A percentile compares a stretch with the other conserved stretches of the same genome.
Evolutionary conservation across 1,140 invertebrate species (phyloP).

Genomic region (Drosophila lacteicornis): DNA sequence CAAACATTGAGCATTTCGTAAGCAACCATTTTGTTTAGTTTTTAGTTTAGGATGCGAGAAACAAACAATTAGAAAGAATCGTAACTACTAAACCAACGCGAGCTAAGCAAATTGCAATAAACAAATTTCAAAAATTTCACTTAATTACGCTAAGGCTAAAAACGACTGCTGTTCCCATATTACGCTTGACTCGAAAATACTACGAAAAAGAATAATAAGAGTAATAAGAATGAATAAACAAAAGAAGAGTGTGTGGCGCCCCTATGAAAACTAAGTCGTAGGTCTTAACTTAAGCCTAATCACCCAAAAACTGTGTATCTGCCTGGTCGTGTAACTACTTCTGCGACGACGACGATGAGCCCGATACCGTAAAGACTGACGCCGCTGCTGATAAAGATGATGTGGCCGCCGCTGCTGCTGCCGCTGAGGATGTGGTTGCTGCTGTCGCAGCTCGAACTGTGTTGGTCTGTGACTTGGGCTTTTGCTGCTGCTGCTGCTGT

Average conservation of each 20-base stretch:
- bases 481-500: conserved; percentile 60
- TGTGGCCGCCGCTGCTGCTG: conserved; percentile 13
- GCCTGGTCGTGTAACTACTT: conserved; percentile 55
- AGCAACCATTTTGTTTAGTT: conserved; percentile 45
- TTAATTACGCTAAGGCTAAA: conserved; percentile 70
- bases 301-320: conserved; percentile 55
- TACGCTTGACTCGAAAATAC: conserved; percentile 75
- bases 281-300: conserved; percentile 66
- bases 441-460: conserved; percentile 38
- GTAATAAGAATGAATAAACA: conserved; percentile 68
- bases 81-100: conserved; percentile 72
- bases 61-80: conserved; percentile 56
- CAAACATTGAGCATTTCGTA: conserved; percentile 76
- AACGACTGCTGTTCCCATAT: conserved; percentile 68
- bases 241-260: conserved; percentile 44
- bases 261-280: conserved; percentile 59
- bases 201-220: conserved; percentile 40
- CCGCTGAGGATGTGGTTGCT: conserved; percentile 10
- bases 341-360: conserved; percentile 70
- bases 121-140: conserved; percentile 69
- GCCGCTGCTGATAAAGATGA: conserved; percentile 19
- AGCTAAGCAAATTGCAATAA: conserved; percentile 71
- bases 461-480: conserved; percentile 54
- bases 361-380: conserved; percentile 31
- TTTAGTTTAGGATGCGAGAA: conserved; percentile 32